A percentile compares a stretch with the other conserved stretches of the same genome.
Evolutionary conservation across 2,113 vertebrate species (phyloP).

Genomic region (Alosa alosa): DNA sequence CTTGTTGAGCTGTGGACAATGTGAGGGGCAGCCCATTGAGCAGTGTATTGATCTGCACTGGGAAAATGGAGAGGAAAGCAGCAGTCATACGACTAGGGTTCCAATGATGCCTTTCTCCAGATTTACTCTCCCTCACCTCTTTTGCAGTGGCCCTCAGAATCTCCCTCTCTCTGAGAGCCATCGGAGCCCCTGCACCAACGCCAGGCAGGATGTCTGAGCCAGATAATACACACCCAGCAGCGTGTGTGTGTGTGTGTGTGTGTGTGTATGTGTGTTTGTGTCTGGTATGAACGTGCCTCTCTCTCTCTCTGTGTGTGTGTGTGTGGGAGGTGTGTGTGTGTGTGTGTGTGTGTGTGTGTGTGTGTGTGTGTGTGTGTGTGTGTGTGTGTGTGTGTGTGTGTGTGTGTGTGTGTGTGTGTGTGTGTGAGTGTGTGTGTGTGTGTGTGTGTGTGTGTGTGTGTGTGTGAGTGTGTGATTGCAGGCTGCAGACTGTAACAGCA

Average conservation of each 20-base stretch:
- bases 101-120: constrained; percentile 42
- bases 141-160: constrained; percentile 21
- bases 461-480: too few species aligned
- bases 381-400: not conserved
- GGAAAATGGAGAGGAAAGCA: constrained; percentile 66
- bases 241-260: constrained; percentile 28
- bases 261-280: not conserved
- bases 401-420: not conserved
- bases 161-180: constrained; percentile 46
- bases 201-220: constrained; percentile 76
- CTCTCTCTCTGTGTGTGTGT: too few species aligned
- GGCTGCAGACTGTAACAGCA: not conserved
- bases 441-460: too few species aligned
- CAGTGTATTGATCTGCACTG: constrained; percentile 75
- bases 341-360: not conserved
- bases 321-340: too few species aligned
- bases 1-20: constrained; percentile 71
- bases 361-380: constrained; percentile 11
- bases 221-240: constrained; percentile 75
- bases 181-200: constrained; percentile 66
- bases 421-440: not conserved
- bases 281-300: not conserved
- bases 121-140: constrained; percentile 33
- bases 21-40: constrained; percentile 79
- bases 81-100: constrained; percentile 74